Base-by-base conservation (phyloP, 92 coral and sea anemone genomes). In the Umimayanthus kanabou region DNA sequence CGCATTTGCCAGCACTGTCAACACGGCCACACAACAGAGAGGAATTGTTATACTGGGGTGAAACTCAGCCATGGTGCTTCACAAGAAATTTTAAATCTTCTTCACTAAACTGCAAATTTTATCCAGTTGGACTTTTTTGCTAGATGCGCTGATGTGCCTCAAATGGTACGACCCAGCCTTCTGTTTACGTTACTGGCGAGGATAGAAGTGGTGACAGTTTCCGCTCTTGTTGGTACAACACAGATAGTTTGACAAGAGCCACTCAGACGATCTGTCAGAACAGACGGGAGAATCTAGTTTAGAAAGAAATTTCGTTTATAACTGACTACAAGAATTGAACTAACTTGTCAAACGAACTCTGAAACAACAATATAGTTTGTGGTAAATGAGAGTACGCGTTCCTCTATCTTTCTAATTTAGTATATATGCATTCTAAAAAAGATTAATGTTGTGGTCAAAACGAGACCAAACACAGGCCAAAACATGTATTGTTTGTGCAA, bases 1-100 rank as follows among this genome's bases (percentile, higher is more conserved):
- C 58, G 88, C 39, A 66, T 95, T 95, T 4, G 95, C 87, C 26
- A 92, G 85, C 33, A 95, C 80, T 0, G 85, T 93, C 16, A 47
- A n/a, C 6, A 80, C 85, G 11, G 96, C 92, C 49, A 95, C 67
- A 28, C 89, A 66, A 1, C 93, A 91, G 4, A 95, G 85, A 0
- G 94, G 91, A n/a, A 95, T 57, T 0, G 91, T 85, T 3, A 85
- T 83, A 15, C 87, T 70, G 4, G 87, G 87, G 25, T 83, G 87
- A 33, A 72, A 50, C 25, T 45, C 87, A 1, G 87, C 15, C 87
- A 83, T 83, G 26, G 14, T 45, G 47, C 50, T 8, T 30, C 47
- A 67, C 65, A 78, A 6, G 13, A 6, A 64, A 33, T 33, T 33
- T 33, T 22, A 4, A 37, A 22, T 1, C 55, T 15, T 81, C 28